Base-by-base conservation (phyloP, 2,797 vertebrate species). In the Miichthys miiuy region DNA sequence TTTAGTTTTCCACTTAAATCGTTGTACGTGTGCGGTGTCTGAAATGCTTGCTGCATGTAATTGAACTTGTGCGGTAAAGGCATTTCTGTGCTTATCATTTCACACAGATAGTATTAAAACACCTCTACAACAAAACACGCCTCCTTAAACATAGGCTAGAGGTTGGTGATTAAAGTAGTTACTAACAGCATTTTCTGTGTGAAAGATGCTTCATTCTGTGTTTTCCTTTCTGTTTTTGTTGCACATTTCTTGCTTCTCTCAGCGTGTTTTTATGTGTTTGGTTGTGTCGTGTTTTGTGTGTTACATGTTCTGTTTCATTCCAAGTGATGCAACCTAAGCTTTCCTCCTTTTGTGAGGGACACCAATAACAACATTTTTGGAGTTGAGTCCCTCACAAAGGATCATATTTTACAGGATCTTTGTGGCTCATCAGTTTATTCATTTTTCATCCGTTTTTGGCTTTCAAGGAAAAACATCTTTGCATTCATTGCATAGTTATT, bases 11-110 rank as follows among this genome's bases (percentile, higher is more conserved):
- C 0, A 44, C 41, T 63, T 58, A 46, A 46, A 51, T 77, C 46
- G 13, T 1, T 54, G 66, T 72, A 38, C 51, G 75, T 67, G 18
- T 80, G 64, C 72, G 47, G 23, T 34, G 1, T 80, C 46, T 75
- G 66, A 81, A 65, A 14, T 21, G 82, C 84, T 82, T 80, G 67
- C 77, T 88, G 87, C 76, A 85, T 74, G 80, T 56, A 13, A 57
- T 38, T 66, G 42, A 77, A 8, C 27, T 4, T 27, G 25, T 64
- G 66, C 73, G 71, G 17, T 44, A 20, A 41, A 68, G 11, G 18
- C 56, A 72, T 79, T 41, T 61, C 27, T 48, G 47, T 78, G 77
- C 66, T 62, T 77, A n/a, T 52, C 41, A 18, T 65, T 72, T 70
- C 5, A 61, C 60, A 25, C 4, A 2, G 46, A 18, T 47, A 25